Evolutionary conservation across 2,113 vertebrate genomes (phyloP).

Genomic region (Apeltes quadracus): DNA sequence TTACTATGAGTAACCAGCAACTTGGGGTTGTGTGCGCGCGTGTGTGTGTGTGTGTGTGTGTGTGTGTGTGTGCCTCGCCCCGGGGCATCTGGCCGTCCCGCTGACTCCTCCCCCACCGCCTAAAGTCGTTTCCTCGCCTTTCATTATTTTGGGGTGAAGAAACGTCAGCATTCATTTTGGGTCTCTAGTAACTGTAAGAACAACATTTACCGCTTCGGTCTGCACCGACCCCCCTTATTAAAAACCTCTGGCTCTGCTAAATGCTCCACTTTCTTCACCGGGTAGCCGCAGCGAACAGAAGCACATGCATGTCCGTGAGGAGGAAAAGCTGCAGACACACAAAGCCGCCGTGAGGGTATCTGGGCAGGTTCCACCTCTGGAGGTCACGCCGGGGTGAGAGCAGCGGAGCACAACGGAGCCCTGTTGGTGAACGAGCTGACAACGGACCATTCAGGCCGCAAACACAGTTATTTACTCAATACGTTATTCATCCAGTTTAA

Average conservation of each 20-base stretch:
- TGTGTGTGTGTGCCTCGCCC: not conserved
- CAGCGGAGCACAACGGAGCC: constrained; percentile 45
- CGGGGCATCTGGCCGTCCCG: too few relatives aligned
- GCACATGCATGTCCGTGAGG: not conserved
- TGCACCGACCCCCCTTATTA: not conserved
- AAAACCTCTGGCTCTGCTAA: not conserved
- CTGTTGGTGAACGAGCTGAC: constrained; percentile 31
- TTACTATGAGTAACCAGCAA: not conserved
- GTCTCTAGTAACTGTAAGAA: not conserved
- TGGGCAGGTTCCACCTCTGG: constrained; percentile 26
- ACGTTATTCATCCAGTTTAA: constrained; percentile 46
- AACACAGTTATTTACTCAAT: constrained; percentile 35
- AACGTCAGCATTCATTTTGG: not conserved
- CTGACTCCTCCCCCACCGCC: not conserved
- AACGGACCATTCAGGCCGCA: constrained; percentile 57
- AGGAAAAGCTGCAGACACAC: not conserved
- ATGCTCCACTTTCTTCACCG: not conserved
- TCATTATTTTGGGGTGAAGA: not conserved
- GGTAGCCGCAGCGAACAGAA: not conserved
- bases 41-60: too few relatives aligned
- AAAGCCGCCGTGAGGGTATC: not conserved
- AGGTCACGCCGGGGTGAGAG: constrained; percentile 36
- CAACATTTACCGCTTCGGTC: not conserved
- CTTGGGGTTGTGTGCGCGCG: too few relatives aligned
- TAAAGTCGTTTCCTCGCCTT: not conserved